phyloP scores from a whole-genome alignment of 2,888 invertebrate species.

The Mythimna ferrago region DNA sequence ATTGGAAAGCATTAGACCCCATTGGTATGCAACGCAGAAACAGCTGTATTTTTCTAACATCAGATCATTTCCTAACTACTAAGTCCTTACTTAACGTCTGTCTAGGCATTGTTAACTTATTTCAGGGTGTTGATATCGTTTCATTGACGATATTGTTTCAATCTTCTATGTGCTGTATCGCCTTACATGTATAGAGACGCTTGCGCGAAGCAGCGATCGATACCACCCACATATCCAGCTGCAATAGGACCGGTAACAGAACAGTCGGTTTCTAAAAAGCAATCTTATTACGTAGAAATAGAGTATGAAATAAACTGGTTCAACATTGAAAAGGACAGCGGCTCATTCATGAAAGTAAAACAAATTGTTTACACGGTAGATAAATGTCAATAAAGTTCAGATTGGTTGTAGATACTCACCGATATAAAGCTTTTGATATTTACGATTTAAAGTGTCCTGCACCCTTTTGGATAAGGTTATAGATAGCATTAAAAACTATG shows the following conservation, averaged over 20 bases:
- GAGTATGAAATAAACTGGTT: constrained; percentile 57
- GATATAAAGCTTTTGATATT: constrained; percentile 58
- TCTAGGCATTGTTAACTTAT: constrained; percentile 11
- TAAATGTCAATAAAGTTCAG: constrained; percentile 73
- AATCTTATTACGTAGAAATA: constrained; percentile 55
- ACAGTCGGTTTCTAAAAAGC: constrained; percentile 34
- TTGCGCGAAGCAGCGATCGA: constrained; percentile 86
- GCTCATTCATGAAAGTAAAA: constrained; percentile 71
- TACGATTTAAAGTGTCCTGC: constrained; percentile 55
- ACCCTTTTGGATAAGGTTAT: constrained; percentile 54
- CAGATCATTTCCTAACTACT: constrained; percentile 18
- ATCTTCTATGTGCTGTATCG: constrained; percentile 47
- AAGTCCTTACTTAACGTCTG: neutral
- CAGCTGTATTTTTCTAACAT: constrained; percentile 61
- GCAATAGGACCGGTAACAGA: constrained; percentile 60
- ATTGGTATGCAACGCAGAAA: constrained; percentile 65
- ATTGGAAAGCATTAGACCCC: constrained; percentile 68
- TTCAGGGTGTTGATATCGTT: constrained; percentile 25
- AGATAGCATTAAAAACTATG: constrained; percentile 23
- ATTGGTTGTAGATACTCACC: constrained; percentile 54
- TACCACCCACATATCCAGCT: constrained; percentile 70
- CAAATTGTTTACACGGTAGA: constrained; percentile 71
- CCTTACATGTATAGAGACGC: constrained; percentile 73
- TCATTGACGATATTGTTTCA: constrained; percentile 25
- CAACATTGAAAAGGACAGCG: constrained; percentile 43